Conservation (phyloP, 2,113 vertebrate species). For the Chaenocephalus aceratus region DNA sequence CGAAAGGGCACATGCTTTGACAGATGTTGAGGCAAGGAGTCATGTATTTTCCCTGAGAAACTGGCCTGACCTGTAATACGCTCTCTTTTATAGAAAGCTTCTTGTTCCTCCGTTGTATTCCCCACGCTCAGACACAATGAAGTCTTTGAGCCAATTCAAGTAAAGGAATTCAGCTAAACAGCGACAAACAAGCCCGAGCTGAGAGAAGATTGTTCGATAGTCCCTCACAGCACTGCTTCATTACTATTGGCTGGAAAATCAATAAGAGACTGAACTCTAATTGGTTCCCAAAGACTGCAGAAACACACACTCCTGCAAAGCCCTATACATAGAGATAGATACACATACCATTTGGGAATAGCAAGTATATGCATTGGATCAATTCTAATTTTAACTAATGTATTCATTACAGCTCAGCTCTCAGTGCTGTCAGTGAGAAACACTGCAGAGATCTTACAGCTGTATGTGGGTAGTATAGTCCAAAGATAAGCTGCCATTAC, state of each 20-base stretch:
- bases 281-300: constrained; percentile 69
- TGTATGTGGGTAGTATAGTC: background rate
- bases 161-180: constrained; percentile 58
- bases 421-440: constrained; percentile 3
- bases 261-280: constrained; percentile 70
- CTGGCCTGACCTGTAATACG: background rate
- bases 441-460: background rate
- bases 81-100: background rate
- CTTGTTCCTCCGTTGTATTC: constrained; percentile 23
- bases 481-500: background rate
- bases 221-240: constrained; percentile 59
- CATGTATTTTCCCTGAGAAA: constrained; percentile 11
- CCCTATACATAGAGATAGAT: constrained; percentile 41
- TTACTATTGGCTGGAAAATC: constrained; percentile 79
- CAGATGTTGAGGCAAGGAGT: constrained; percentile 19
- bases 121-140: constrained; percentile 28
- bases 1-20: constrained; percentile 9
- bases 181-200: constrained; percentile 53
- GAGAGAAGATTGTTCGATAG: constrained; percentile 53
- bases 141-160: constrained; percentile 56
- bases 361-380: constrained; percentile 52
- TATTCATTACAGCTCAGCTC: constrained; percentile 51
- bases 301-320: constrained; percentile 39
- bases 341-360: constrained; percentile 54
- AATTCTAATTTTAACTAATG: constrained; percentile 61